These are phyloP conservation scores for Heliothis subflexa DNA, from an alignment of 1,140 invertebrate genomes.

Conservation along the genomic window DNA sequence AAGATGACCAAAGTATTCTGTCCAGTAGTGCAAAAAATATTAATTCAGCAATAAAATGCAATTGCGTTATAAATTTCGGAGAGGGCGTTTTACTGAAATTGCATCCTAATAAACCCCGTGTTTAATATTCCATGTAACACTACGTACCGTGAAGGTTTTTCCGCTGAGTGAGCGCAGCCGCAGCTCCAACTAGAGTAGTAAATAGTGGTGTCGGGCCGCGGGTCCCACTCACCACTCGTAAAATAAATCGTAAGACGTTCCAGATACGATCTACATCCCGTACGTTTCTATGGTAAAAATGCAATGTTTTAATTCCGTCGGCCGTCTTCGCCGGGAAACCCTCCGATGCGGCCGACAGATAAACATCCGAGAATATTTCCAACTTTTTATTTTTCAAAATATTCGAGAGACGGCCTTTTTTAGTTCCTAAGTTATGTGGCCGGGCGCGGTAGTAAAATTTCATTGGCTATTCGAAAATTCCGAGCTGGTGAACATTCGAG, in stretches of 20 bases:
- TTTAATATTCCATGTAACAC: conserved; percentile 27
- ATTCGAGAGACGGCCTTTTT: conserved; percentile 50
- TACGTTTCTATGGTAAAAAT: conserved; percentile 61
- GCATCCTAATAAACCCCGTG: background rate
- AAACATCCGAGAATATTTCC: conserved; percentile 52
- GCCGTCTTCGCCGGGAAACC: conserved; percentile 57
- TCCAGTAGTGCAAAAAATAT: no score
- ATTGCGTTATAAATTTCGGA: background rate
- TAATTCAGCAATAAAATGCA: background rate
- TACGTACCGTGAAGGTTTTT: conserved; percentile 20
- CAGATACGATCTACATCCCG: conserved; percentile 64
- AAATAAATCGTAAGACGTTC: conserved; percentile 67
- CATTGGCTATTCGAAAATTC: conserved; percentile 62
- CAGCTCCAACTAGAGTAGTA: conserved; percentile 19
- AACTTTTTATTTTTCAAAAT: conserved; percentile 55
- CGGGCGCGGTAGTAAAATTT: conserved; percentile 63
- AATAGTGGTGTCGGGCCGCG: conserved; percentile 20
- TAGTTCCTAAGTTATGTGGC: conserved; percentile 59
- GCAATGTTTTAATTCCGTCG: conserved; percentile 78
- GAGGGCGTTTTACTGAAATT: background rate
- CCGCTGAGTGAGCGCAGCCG: conserved; percentile 23
- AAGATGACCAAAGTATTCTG: no score
- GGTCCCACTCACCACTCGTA: conserved; percentile 47
- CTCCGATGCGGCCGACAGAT: conserved; percentile 55
- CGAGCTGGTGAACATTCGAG: conserved; percentile 58